Conservation (phyloP, 2,888 invertebrate genomes). For the Elaeidobius kamerunicus region DNA sequence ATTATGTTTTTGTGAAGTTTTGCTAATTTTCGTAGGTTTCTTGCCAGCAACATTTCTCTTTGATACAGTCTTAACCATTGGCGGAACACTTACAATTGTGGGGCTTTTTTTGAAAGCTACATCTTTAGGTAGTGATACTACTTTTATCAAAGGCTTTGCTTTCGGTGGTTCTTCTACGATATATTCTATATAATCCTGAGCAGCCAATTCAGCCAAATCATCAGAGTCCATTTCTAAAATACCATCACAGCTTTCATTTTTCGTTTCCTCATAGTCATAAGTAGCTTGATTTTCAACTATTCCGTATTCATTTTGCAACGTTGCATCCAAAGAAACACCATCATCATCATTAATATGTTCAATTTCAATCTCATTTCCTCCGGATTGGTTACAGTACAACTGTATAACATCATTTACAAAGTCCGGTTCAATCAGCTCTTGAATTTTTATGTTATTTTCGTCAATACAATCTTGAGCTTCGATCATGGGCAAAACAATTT, state of each 20-base stretch:
- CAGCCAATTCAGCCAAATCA: conserved; percentile 15
- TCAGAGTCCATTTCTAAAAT: conserved; percentile 18
- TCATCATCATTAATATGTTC: not conserved
- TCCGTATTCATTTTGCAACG: not conserved
- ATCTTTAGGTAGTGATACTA: conserved; percentile 1
- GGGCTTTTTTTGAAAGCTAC: not conserved
- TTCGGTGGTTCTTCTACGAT: not conserved
- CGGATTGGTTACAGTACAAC: conserved; percentile 10
- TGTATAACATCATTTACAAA: conserved; percentile 9
- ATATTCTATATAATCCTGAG: not conserved
- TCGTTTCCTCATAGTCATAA: not conserved
- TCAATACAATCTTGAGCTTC: not conserved
- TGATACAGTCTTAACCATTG: not conserved
- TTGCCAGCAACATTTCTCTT: not conserved
- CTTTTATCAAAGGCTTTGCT: conserved; percentile 1
- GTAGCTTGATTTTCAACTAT: not conserved
- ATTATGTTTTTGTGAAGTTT: too few relatives aligned
- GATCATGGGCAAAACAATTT: conserved; percentile 9
- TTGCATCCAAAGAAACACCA: not conserved
- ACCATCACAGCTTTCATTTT: not conserved
- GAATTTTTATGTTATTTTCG: too few relatives aligned
- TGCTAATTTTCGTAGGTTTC: too few relatives aligned
- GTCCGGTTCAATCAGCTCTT: too few relatives aligned
- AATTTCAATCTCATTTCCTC: not conserved
- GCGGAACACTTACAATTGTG: not conserved